Evolutionary conservation across 2,797 vertebrate species (phyloP).

Genomic region (Pogoniulus pusillus): DNA sequence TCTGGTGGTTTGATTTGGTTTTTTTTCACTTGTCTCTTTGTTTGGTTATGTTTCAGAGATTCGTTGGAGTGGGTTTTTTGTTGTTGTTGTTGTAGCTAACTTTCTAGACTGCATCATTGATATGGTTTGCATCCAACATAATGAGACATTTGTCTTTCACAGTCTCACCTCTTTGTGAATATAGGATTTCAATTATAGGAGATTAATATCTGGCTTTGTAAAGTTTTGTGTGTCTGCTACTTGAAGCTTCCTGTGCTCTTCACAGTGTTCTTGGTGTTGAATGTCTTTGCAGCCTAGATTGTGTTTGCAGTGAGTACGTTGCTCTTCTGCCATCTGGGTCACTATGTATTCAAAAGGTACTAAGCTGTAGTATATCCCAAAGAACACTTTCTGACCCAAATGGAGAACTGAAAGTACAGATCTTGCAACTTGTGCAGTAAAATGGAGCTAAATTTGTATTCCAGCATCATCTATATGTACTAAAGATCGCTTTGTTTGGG

Average conservation of each 20-base stretch:
- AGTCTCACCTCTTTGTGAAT: not conserved
- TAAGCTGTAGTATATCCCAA: not conserved
- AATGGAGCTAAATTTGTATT: not conserved
- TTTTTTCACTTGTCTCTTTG: not conserved
- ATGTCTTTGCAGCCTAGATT: not conserved
- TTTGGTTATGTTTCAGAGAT: not conserved
- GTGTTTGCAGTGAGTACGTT: not conserved
- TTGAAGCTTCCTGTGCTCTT: not conserved
- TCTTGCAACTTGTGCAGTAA: not conserved
- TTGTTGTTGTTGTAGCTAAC: not conserved
- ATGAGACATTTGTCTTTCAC: not conserved
- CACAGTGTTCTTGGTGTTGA: not conserved
- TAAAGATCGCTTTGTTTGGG: not conserved
- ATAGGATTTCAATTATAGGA: not conserved
- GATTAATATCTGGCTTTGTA: not conserved
- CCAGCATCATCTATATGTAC: not conserved
- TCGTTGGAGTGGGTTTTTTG: not conserved
- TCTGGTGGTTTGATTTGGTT: not conserved
- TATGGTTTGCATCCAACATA: not conserved
- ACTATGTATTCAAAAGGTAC: not conserved
- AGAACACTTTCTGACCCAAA: conserved; percentile 19
- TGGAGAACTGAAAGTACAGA: not conserved
- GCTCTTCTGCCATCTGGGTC: conserved; percentile 2
- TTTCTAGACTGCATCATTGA: not conserved
- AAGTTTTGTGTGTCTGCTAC: not conserved